These are phyloP conservation scores for Camelus bactrianus DNA, from an alignment of 2,113 vertebrate genomes.

Conservation along the genomic window DNA sequence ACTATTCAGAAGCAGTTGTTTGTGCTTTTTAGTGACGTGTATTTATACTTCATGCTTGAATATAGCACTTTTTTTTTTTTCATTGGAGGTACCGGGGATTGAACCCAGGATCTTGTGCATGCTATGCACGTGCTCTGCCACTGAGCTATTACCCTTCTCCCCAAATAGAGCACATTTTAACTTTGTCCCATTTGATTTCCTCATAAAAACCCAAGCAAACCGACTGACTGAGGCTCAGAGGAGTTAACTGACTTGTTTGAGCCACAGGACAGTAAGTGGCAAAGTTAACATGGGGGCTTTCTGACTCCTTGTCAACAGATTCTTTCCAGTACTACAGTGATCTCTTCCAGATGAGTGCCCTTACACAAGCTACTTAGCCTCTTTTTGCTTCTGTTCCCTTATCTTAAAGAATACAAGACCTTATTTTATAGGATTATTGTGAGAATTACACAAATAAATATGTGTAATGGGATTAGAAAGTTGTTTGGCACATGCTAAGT, in stretches of 20 bases:
- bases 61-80: neutral
- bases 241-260: conserved; percentile 20
- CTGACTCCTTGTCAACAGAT: neutral
- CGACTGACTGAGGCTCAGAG: neutral
- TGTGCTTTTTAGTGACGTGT: neutral
- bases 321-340: neutral
- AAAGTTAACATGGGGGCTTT: neutral
- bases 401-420: conserved; percentile 40
- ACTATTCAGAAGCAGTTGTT: conserved; percentile 44
- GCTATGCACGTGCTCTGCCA: too few relatives aligned
- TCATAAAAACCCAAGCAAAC: conserved; percentile 19
- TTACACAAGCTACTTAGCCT: neutral
- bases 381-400: conserved; percentile 24
- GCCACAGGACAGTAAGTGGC: neutral
- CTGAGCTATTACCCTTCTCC: too few relatives aligned
- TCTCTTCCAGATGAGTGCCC: neutral
- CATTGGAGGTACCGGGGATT: too few relatives aligned
- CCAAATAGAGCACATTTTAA: neutral
- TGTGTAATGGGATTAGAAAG: neutral
- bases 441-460: conserved; percentile 26
- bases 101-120: too few relatives aligned
- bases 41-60: conserved; percentile 46
- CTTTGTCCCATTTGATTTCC: conserved; percentile 39
- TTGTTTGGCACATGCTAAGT: neutral
- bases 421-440: conserved; percentile 40